Evolutionary conservation across 2,113 vertebrate species (phyloP), one percentile per base, ranked within the genome.

Genomic region (Vimba vimba): DNA sequence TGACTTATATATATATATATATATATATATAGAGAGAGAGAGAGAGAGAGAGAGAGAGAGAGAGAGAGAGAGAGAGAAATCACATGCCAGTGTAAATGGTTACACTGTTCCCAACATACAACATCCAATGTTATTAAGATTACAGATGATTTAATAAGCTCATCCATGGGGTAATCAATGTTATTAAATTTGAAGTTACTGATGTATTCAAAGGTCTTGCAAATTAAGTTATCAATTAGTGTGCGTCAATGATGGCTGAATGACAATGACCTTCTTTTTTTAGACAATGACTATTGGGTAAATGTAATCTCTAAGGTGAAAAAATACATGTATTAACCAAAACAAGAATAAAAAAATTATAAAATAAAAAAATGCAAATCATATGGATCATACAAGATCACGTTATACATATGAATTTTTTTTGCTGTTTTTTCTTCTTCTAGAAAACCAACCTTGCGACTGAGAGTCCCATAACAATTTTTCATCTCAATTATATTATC

Each of bases 121-220:
- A 6, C 45, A 80, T 64, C 23, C 25, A 45, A 80, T 80, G n/a
- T 12, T 64, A 80, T 64, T 80, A 64, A 45, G 36, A 45, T 80
- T 27, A 64, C 23, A 80, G 13, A 21, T 80, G 25, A 64, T 80
- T 64, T 27, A 80, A 47, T 80, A 8, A 64, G n/a, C 39, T 27
- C 39, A 80, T 80, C 59, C 39, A 27, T 21, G n/a, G 79, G 79
- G 79, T 30, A 80, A 80, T 80, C 59, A 64, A 47, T 27, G 15
- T 43, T 80, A 27, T 64, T 64, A 27, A 80, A 64, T 59, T 47
- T 64, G 8, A 80, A 64, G 13, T 17, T 64, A 80, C 45, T 64
- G 36, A 80, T 80, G 59, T 80, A 27, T 64, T 64, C 39, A 80
- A 64, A 45, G 39, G 15, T 64, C 79, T 45, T 45, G 39, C 79